phyloP scores from a whole-genome alignment of 2,797 vertebrate species.

The Darevskia mixta region DNA sequence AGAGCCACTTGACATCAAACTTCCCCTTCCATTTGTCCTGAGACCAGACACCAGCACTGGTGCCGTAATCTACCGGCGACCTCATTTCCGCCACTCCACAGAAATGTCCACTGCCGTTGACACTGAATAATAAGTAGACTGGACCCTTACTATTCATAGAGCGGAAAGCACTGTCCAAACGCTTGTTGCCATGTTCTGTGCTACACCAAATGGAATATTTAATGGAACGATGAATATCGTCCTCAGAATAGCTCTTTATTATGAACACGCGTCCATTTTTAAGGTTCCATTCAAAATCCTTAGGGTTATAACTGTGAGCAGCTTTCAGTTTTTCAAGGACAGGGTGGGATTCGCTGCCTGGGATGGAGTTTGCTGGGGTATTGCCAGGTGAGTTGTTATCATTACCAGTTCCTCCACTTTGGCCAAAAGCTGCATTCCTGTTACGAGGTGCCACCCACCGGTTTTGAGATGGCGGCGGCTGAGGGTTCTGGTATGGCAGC shows the following conservation, averaged over 20 bases:
- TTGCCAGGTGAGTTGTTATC: slow-evolving; percentile 78
- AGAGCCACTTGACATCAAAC: slow-evolving; percentile 97
- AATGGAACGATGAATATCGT: slow-evolving; percentile 99
- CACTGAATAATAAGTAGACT: slow-evolving; percentile 93
- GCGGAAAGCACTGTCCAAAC: slow-evolving; percentile 93
- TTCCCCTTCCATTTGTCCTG: slow-evolving; percentile 99
- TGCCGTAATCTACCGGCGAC: slow-evolving; percentile 95
- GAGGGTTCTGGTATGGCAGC: slow-evolving; percentile 89
- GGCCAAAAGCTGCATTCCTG: slow-evolving; percentile 88
- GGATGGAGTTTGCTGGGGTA: slow-evolving; percentile 77
- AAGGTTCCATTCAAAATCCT: slow-evolving; percentile 96
- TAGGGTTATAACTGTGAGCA: slow-evolving; percentile 94
- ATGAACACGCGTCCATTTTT: slow-evolving; percentile 95
- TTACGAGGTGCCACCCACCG: slow-evolving; percentile 95
- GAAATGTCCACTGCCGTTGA: slow-evolving; percentile 97
- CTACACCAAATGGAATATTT: slow-evolving; percentile 99
- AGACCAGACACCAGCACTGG: slow-evolving; percentile 96
- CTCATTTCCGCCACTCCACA: slow-evolving; percentile 97
- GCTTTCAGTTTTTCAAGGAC: slow-evolving; percentile 95
- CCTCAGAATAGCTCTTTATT: slow-evolving; percentile 98
- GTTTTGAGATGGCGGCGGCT: slow-evolving; percentile 85
- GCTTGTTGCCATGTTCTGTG: slow-evolving; percentile 97
- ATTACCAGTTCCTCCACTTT: slow-evolving; percentile 78
- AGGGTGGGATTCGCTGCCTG: slow-evolving; percentile 86
- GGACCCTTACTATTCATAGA: slow-evolving; percentile 89